Evolutionary conservation across 2,797 vertebrate genomes (phyloP), one percentile per base, ranked within the genome.

Genomic region (Intellagama lesueurii): DNA sequence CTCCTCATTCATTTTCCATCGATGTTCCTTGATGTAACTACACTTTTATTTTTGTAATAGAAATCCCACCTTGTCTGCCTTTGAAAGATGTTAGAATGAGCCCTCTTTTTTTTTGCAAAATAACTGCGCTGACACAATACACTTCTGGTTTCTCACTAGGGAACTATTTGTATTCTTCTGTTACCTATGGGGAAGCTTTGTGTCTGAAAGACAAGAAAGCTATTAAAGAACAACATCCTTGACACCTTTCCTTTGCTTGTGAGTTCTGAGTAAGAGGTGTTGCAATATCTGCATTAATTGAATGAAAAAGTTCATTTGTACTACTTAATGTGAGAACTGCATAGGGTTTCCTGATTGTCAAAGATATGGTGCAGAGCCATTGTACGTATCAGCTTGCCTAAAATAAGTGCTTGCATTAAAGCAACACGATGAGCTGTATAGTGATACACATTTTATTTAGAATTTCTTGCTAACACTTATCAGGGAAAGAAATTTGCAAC

Each of bases 291-390:
- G 92, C 82, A 68, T 90, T 95, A 95, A 94, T 93, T 94, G 93
- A 88, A 92, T 85, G 69, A 94, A 77, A 52, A 68, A 78, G 91
- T 93, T 83, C 69, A 82, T 92, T 95, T 92, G 93, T 92, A 79
- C 81, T 93, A 88, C 77, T 88, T 90, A 93, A 93, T 92, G 90
- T 94, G 93, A 94, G 95, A 87, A 30, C 93, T 90, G 87, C 87
- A 89, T 93, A 92, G 91, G 83, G 87, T 92, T 91, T 96, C 91
- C 90, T 91, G 89, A 91, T 93, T 91, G 88, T 87, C 75, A 94
- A 89, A 89, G 88, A 91, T 44, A 80, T 88, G 78, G 30, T 66
- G 30, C 86, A 88, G 40, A 28, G 19, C 44, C 26, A 3, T n/a
- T 72, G 16, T 56, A 56, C 14, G 0, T 78, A 1, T 35, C 84